phyloP scores from a whole-genome alignment of 2,797 vertebrate genomes.

The Pantherophis vulpinus region DNA sequence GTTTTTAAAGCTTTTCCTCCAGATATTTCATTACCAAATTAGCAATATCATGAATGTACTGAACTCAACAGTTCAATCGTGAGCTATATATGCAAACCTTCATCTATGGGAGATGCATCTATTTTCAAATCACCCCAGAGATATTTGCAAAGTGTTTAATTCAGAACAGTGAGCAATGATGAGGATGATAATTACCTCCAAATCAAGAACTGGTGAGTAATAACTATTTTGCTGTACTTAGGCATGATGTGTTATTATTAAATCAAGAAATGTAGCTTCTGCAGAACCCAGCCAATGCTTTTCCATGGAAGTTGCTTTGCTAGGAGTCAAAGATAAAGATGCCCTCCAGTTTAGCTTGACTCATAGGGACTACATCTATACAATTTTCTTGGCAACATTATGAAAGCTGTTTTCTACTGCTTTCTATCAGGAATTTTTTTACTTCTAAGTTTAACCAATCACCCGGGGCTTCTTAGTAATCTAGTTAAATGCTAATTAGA shows the following conservation, averaged over 20 bases:
- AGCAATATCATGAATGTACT: not conserved
- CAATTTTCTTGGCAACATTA: not conserved
- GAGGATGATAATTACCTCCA: constrained; percentile 57
- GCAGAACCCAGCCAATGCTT: constrained; percentile 32
- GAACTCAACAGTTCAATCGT: not conserved
- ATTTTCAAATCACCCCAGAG: not conserved
- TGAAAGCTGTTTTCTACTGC: not conserved
- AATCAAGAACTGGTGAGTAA: constrained; percentile 47
- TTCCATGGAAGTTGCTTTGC: constrained; percentile 36
- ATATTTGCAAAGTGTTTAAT: not conserved
- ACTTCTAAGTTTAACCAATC: not conserved
- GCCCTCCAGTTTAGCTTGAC: not conserved
- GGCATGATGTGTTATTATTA: constrained; percentile 47
- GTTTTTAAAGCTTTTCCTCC: not conserved
- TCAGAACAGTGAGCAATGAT: constrained; percentile 53
- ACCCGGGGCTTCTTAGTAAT: not conserved
- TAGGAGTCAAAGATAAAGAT: not conserved
- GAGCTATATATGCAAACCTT: not conserved
- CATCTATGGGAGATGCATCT: not conserved
- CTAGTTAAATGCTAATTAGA: not conserved
- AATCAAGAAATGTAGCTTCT: constrained; percentile 40
- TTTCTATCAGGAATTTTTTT: not conserved
- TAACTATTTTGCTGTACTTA: constrained; percentile 53
- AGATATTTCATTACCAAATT: not conserved
- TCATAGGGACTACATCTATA: not conserved